A percentile compares a stretch with the other conserved stretches of the same genome.
These are phyloP conservation scores for Volucella zonaria DNA, from an alignment of 2,888 invertebrate genomes.

Conservation along the genomic window DNA sequence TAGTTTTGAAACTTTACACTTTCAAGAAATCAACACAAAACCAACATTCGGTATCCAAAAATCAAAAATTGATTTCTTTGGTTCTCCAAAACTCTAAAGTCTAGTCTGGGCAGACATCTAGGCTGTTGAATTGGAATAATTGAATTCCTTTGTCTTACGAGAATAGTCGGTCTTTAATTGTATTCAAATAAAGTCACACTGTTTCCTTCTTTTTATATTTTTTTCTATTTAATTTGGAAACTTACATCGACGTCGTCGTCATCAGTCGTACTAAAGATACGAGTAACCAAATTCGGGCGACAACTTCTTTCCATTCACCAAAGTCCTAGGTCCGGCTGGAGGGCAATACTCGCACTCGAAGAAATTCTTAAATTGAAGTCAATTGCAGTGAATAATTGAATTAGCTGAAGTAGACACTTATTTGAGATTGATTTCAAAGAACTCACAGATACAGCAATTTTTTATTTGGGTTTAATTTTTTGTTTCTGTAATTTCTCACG, in stretches of 20 bases:
- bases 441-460: constrained; percentile 2
- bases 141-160: not conserved
- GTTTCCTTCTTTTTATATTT: not conserved
- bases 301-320: constrained; percentile 4
- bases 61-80: too few species aligned
- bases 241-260: constrained; percentile 20
- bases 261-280: not conserved
- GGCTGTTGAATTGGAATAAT: not conserved
- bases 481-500: too few species aligned
- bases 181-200: not conserved
- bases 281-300: constrained; percentile 33
- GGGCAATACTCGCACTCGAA: constrained; percentile 27
- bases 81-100: not conserved
- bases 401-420: constrained; percentile 38
- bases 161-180: not conserved
- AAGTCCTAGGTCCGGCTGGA: not conserved
- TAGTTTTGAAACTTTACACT: constrained; percentile 38
- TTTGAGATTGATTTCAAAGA: constrained; percentile 42
- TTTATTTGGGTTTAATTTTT: not conserved
- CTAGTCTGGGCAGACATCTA: not conserved
- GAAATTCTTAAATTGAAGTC: constrained; percentile 56
- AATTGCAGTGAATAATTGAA: constrained; percentile 67
- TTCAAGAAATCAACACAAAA: constrained; percentile 31
- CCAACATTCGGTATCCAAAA: not conserved
- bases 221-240: not conserved